phyloP scores from a whole-genome alignment of 2,797 vertebrate species.

The Acipenser oxyrinchus region DNA sequence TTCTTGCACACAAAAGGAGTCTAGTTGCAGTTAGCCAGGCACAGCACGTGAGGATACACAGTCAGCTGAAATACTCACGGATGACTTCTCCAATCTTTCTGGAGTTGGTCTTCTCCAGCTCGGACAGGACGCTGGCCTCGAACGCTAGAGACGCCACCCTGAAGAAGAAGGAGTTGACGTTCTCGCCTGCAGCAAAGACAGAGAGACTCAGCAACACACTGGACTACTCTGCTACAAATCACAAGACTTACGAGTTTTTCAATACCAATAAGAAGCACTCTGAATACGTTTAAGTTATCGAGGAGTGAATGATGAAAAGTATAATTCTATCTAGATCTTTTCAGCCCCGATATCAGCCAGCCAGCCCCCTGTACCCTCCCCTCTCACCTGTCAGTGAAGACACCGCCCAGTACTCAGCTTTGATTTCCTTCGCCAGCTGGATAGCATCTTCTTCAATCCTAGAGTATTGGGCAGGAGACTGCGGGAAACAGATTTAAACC shows the following conservation, averaged over 20 bases:
- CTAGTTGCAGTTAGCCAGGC: neutral
- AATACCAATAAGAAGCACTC: neutral
- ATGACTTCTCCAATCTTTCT: conserved; percentile 70
- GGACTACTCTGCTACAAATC: neutral
- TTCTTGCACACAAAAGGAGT: neutral
- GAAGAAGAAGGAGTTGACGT: conserved; percentile 83
- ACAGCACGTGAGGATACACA: neutral
- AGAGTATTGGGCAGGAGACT: conserved; percentile 72
- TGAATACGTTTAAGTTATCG: neutral
- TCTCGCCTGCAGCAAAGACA: conserved; percentile 61
- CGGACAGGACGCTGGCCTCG: conserved; percentile 76
- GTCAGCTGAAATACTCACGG: conserved; percentile 67
- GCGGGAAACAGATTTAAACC: conserved; percentile 12
- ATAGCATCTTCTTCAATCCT: conserved; percentile 79
- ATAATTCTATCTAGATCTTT: neutral
- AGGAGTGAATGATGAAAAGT: neutral
- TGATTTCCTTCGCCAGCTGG: conserved; percentile 83
- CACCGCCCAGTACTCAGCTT: conserved; percentile 89
- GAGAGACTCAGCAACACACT: neutral
- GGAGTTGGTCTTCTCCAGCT: conserved; percentile 72
- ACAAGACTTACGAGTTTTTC: neutral
- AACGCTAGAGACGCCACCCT: conserved; percentile 86
- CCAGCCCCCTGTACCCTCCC: neutral
- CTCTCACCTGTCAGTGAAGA: conserved; percentile 82
- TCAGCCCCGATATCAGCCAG: neutral